These are phyloP conservation scores for Ceyx cyanopectus DNA, from an alignment of 2,113 vertebrate species.

Conservation along the genomic window DNA sequence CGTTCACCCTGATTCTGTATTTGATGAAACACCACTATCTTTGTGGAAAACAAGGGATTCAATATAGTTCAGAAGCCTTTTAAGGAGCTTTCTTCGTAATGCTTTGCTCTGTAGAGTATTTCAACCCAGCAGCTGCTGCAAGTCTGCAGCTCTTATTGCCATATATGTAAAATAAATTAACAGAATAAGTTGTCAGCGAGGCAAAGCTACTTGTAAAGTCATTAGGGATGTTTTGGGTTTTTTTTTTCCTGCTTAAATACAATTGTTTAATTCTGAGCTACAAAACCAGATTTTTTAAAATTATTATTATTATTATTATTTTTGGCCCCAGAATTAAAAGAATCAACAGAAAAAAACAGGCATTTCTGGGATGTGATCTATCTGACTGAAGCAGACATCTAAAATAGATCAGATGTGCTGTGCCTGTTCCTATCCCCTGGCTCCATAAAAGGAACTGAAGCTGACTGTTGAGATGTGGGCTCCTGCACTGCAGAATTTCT, in stretches of 20 bases:
- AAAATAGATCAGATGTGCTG: neutral
- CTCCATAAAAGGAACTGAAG: neutral
- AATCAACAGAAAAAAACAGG: neutral
- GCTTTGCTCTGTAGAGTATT: neutral
- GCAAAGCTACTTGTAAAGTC: neutral
- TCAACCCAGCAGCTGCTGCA: neutral
- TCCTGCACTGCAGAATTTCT: constrained; percentile 10
- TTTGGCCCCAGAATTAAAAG: neutral
- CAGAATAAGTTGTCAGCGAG: neutral
- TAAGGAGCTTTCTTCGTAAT: neutral
- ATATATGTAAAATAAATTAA: neutral
- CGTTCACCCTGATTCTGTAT: neutral
- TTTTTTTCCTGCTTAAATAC: neutral
- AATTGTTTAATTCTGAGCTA: neutral
- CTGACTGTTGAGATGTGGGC: neutral
- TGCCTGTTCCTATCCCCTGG: neutral
- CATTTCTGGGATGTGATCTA: neutral
- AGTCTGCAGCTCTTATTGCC: neutral
- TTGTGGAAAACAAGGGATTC: neutral
- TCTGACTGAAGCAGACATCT: neutral
- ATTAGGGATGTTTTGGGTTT: neutral
- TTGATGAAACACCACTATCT: neutral
- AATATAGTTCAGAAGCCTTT: neutral
- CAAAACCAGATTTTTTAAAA: neutral
- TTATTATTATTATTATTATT: neutral